Base-by-base conservation (phyloP, 1,140 invertebrate genomes). In the Potamilus streckersoni region DNA sequence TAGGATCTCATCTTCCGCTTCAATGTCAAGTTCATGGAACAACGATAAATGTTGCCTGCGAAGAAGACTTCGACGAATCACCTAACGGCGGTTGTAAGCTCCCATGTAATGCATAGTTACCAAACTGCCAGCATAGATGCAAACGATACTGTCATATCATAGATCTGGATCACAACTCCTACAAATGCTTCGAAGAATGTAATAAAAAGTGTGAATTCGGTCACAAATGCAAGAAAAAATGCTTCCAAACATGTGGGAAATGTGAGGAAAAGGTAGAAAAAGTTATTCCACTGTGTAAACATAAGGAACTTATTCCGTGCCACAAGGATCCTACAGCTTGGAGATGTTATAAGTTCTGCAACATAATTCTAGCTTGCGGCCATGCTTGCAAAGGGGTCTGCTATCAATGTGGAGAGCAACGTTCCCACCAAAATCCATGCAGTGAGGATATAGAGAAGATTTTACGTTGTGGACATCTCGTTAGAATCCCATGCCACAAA, bases 371-470 rank as follows among this genome's bases (percentile, higher is more conserved):
- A 55, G 66, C 56, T 16, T 94, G 93, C 84, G 89, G 85, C 0
- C 93, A 94, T 87, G 81, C 84, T 67, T 94, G 93, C 85, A 88
- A 85, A 0, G 93, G 94, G 86, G 49, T 14, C 20, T 94, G 93
- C 85, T 76, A 76, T 64, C 93, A 93, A 61, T 87, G 4, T 94
- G 93, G 85, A 89, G 91, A 17, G 59, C 11, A 16, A 12, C 49
- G 31, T 57, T 55, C 5, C 13, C 67, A 75, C 56, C 27, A 75
- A 27, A 1, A 63, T 14, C 23, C 55, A n/a, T 75, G 73, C 56
- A 2, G 57, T 5, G n/a, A 70, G 27, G 31, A 60, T 5, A 63
- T 74, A n/a, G 58, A 20, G n/a, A 62, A 61, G n/a, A 61, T 17
- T 23, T 68, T 64, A n/a, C 14, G 27, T 66, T 90, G 86, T 74